phyloP scores from a whole-genome alignment of 2,888 invertebrate species.

The Drosophila pseudotalamancana region DNA sequence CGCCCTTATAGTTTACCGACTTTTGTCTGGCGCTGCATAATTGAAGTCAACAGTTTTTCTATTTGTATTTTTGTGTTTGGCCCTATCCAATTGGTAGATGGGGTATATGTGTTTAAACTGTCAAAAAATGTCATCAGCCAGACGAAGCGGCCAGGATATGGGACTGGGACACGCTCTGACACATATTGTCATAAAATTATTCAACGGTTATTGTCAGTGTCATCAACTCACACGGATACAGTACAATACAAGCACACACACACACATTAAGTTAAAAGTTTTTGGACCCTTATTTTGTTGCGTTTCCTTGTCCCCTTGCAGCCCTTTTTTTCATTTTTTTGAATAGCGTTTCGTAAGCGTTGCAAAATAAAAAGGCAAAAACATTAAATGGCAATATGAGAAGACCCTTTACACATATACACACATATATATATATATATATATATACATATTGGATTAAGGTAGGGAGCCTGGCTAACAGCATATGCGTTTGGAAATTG shows the following conservation, averaged over 20 bases:
- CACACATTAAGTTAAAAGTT: conserved; percentile 58
- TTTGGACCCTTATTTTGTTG: conserved; percentile 64
- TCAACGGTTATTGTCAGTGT: conserved; percentile 74
- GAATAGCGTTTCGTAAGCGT: conserved; percentile 71
- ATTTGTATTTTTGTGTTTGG: background rate
- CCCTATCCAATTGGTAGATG: conserved; percentile 8
- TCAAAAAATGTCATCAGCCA: conserved; percentile 59
- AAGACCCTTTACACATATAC: conserved; percentile 40
- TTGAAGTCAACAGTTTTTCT: conserved; percentile 64
- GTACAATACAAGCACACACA: background rate
- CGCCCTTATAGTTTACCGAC: conserved; percentile 58
- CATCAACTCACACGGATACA: conserved; percentile 30
- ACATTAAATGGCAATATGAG: conserved; percentile 74
- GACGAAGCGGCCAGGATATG: conserved; percentile 21
- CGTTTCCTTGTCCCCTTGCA: conserved; percentile 22
- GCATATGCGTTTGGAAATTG: conserved; percentile 46
- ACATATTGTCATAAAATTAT: conserved; percentile 81
- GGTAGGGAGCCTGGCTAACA: conserved; percentile 27
- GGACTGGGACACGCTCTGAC: conserved; percentile 64
- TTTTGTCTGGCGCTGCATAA: conserved; percentile 60
- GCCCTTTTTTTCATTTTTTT: conserved; percentile 73
- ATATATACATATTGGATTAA: conserved; percentile 60
- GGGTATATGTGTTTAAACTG: conserved; percentile 75
- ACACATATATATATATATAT: background rate
- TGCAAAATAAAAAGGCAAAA: conserved; percentile 67